Base-by-base conservation (phyloP, 2,113 vertebrate species). In the Turnix velox region DNA sequence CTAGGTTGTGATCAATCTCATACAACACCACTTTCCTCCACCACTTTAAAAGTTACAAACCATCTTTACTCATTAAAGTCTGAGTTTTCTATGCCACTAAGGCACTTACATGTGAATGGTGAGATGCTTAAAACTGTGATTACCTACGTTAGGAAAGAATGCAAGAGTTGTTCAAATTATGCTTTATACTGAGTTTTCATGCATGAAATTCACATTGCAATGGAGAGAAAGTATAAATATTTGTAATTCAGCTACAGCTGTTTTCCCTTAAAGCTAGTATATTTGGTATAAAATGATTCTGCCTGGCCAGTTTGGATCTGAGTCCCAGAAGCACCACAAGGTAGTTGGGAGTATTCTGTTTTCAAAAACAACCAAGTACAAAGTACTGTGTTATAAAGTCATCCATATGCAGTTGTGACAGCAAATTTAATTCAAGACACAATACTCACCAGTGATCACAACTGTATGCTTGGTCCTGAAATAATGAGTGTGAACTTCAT, bases 121-220 rank as follows among this genome's bases (percentile, higher is more conserved):
- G 54, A 69, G 52, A 57, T 66, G 46, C 57, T 92, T 77, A 58
- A 83, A 97, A 80, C 61, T 54, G 40, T 43, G 67, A 96, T 96
- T 96, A 95, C 89, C 78, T 65, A 69, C 86, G 71, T 94, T 93
- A 95, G 91, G 88, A 93, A 96, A 95, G 92, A 96, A 95, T 77
- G 85, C 79, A 68, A 57, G 45, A 82, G 87, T 93, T 52, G 77
- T 27, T 11, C 72, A 94, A 92, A 96, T 94, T 67, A 62, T 77
- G 84, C 86, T 95, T 97, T 92, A 87, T 33, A 68, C 43, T 22
- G 81, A 94, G 82, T 92, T 95, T 87, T 75, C 18, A 1, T 76
- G 75, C 85, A 37, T 71, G 77, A 86, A 96, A 92, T 95, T 90
- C 90, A 92, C 79, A 87, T 93, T 91, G 89, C 86, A 93, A 58